Base-by-base conservation (phyloP, 1,140 invertebrate genomes). In the Ceratina australensis region DNA sequence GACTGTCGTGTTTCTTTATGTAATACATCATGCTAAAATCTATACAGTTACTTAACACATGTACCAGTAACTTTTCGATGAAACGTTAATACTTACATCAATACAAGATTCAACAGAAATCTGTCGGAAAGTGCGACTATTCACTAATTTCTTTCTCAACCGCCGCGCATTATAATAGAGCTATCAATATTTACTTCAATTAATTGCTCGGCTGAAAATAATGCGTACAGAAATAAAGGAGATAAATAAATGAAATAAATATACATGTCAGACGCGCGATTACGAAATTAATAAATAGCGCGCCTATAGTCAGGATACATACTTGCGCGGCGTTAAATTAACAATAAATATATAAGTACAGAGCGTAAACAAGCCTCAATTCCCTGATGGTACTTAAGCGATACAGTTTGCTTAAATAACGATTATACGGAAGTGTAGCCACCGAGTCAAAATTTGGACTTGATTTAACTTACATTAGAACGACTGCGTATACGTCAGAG, bases 271-370 rank as follows among this genome's bases (percentile, higher is more conserved):
- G 28, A 20, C 20, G 42, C 20, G 42, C 18, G 18, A 61, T 57
- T 26, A 42, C 33, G 15, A 75, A 79, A 60, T 79, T 65, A 83
- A 22, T 64, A 50, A 82, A 79, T 81, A 67, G n/a, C n/a, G 18
- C 59, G 16, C 60, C 28, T 56, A 73, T 47, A 20, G 42, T 74
- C 13, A 59, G 2, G 49, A 59, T 50, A 28, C 47, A 54, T 74
- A 63, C 47, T 72, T 68, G 56, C 22, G 56, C 22, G 15, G 24
- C n/a, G 54, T 76, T 73, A 69, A 52, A 80, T 80, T 68, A 82
- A 77, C 13, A 78, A 79, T 82, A 84, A 80, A 84, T 82, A 83
- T 77, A 84, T 84, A 84, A 83, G 64, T 83, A 84, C 80, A 56
- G 24, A 52, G 59, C 22, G 52, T 12, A 59, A 68, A 1, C 16